These are phyloP conservation scores for Leptopilina myrica DNA, from an alignment of 2,888 invertebrate genomes.

Conservation along the genomic window DNA sequence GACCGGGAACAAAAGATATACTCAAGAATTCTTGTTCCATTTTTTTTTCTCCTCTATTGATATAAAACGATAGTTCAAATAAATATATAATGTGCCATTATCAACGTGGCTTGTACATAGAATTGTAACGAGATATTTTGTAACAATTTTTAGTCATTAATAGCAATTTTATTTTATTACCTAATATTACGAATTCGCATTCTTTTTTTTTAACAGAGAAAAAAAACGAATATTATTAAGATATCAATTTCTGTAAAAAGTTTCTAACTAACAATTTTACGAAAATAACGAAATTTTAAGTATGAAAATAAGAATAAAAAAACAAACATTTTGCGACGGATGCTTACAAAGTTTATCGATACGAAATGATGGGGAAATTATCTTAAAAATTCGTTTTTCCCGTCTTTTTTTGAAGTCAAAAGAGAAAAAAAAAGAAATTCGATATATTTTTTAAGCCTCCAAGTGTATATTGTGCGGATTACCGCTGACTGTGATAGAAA, in stretches of 20 bases:
- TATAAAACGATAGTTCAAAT: constrained; percentile 71
- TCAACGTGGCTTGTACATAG: constrained; percentile 75
- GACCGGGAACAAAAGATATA: constrained; percentile 40
- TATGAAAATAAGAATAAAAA: constrained; percentile 45
- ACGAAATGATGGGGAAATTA: constrained; percentile 34
- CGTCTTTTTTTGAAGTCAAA: neutral
- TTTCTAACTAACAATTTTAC: constrained; percentile 50
- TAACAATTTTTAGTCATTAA: constrained; percentile 48
- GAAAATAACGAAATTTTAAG: constrained; percentile 40
- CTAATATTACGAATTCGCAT: constrained; percentile 23
- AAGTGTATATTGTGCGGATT: constrained; percentile 57
- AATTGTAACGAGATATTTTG: constrained; percentile 51
- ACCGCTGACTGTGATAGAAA: constrained; percentile 75
- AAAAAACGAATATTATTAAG: constrained; percentile 17
- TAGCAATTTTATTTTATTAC: constrained; percentile 45
- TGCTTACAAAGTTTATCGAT: constrained; percentile 44
- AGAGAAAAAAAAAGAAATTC: constrained; percentile 5
- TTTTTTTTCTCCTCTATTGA: constrained; percentile 46
- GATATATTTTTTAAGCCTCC: constrained; percentile 47
- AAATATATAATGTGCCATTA: constrained; percentile 75
- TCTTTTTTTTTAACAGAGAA: constrained; percentile 15
- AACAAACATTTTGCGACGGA: constrained; percentile 47
- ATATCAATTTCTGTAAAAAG: neutral
- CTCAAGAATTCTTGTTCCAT: constrained; percentile 34
- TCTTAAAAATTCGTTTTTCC: neutral